Evolutionary conservation across 2,888 invertebrate species (phyloP).

Genomic region (Aspidiotus rigidus): DNA sequence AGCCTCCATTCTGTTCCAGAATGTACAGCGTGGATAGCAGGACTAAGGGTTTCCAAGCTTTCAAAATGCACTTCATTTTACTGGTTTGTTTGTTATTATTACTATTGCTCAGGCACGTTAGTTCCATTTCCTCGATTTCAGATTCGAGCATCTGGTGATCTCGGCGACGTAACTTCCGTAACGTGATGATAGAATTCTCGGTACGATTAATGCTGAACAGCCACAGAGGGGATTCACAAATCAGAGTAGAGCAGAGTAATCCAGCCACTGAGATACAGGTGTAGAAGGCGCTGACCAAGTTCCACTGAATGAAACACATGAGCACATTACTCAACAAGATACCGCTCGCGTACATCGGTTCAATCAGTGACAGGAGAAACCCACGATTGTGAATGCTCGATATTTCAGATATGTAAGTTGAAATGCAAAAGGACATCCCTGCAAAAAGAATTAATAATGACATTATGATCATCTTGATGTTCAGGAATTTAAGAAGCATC

Average conservation of each 20-base stretch:
- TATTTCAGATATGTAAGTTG: constrained; percentile 21
- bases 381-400: constrained; percentile 7
- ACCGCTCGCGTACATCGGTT: constrained; percentile 9
- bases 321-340: constrained; percentile 8
- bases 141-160: not conserved
- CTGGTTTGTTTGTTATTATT: constrained; percentile 3
- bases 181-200: constrained; percentile 10
- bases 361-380: constrained; percentile 12
- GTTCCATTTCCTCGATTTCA: constrained; percentile 17
- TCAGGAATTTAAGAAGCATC: too few species aligned
- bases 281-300: constrained; percentile 1
- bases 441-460: not conserved
- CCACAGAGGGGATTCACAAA: constrained; percentile 22
- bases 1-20: constrained; percentile 12
- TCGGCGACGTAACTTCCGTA: constrained; percentile 1
- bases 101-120: not conserved
- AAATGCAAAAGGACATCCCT: constrained; percentile 15
- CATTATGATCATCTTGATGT: not conserved
- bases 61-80: not conserved
- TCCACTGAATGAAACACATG: constrained; percentile 14
- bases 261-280: not conserved
- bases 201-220: not conserved
- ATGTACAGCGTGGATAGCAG: constrained; percentile 9
- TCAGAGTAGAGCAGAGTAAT: not conserved
- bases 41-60: constrained; percentile 13